A percentile compares a stretch with the other conserved stretches of the same genome.
Evolutionary conservation across 1,140 invertebrate genomes (phyloP).

Genomic region (Neodiprion pinetum): DNA sequence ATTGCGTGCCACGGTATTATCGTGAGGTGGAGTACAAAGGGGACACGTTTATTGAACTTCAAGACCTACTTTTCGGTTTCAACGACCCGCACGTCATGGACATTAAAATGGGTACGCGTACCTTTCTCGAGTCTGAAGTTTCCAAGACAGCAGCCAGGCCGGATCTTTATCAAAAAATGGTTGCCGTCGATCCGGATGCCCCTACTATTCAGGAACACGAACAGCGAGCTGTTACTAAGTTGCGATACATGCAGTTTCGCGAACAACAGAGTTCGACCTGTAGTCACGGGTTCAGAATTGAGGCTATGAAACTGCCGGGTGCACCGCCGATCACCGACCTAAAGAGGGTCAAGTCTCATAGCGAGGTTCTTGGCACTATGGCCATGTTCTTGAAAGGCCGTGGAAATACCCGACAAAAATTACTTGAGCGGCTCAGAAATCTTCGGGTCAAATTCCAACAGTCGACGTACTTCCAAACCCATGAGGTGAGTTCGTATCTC

Average conservation of each 20-base stretch:
- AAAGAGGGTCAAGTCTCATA: conserved; percentile 77
- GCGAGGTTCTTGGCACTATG: conserved; percentile 82
- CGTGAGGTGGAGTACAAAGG: conserved; percentile 85
- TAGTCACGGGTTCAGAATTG: conserved; percentile 92
- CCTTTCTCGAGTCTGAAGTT: conserved; percentile 94
- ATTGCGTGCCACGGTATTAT: conserved; percentile 87
- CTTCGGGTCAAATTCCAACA: conserved; percentile 82
- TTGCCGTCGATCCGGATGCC: conserved; percentile 86
- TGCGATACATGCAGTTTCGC: conserved; percentile 95
- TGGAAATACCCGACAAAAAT: conserved; percentile 70
- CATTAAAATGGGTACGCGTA: conserved; percentile 91
- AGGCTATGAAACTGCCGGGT: conserved; percentile 89
- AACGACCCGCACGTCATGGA: conserved; percentile 90
- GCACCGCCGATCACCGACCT: conserved; percentile 77
- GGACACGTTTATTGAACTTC: conserved; percentile 89
- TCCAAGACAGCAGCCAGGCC: conserved; percentile 78
- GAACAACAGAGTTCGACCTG: conserved; percentile 93
- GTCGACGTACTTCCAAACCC: conserved; percentile 86
- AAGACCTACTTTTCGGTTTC: conserved; percentile 87
- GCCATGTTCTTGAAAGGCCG: conserved; percentile 77
- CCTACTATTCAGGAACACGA: conserved; percentile 84
- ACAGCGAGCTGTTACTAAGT: conserved; percentile 84
- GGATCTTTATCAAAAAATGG: conserved; percentile 92
- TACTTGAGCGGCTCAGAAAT: conserved; percentile 77
- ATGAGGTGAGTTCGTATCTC: conserved; percentile 74